Percentiles rank a stretch among this genome's conserved stretches.
phyloP scores from a whole-genome alignment of 2,113 vertebrate species.

The Prinia subflava region DNA sequence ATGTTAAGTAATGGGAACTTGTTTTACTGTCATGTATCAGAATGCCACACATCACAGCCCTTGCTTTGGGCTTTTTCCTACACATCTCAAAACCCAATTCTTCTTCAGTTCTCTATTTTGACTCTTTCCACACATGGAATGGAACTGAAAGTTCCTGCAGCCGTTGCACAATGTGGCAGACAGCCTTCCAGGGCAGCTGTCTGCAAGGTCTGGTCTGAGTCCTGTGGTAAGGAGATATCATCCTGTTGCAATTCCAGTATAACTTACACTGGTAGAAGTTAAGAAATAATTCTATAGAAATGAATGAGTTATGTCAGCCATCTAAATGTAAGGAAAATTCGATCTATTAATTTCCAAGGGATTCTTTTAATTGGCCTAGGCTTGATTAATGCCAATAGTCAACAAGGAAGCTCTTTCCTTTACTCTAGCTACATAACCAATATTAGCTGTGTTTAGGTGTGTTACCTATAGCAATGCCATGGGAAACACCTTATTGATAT shows the following conservation, averaged over 20 bases:
- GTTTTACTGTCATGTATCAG: background rate
- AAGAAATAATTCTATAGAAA: background rate
- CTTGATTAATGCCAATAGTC: background rate
- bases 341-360: background rate
- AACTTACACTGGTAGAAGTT: background rate
- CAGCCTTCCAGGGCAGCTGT: background rate
- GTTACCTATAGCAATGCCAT: background rate
- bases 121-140: background rate
- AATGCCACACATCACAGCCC: background rate
- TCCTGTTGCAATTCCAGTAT: background rate
- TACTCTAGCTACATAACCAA: background rate
- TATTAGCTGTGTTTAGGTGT: background rate
- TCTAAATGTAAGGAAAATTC: background rate
- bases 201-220: background rate
- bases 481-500: background rate
- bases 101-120: constrained; percentile 16
- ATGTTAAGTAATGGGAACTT: background rate
- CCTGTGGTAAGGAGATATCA: background rate
- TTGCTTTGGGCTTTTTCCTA: background rate
- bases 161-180: background rate
- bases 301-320: background rate
- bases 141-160: constrained; percentile 12
- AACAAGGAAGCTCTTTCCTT: background rate
- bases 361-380: background rate
- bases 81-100: background rate